phyloP scores from a whole-genome alignment of 2,888 invertebrate genomes.

The Vanessa cardui region DNA sequence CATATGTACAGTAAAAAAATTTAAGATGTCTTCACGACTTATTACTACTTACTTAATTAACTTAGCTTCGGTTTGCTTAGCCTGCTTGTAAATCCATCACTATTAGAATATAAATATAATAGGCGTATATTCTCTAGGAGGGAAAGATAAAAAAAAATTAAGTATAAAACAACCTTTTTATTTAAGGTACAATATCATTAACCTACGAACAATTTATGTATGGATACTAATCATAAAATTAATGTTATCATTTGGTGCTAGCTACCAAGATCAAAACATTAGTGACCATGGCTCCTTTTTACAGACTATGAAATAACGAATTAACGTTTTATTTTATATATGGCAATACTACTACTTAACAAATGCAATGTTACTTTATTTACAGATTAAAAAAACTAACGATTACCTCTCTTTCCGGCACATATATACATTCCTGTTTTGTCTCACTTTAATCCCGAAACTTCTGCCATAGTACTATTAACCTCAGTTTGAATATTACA shows the following conservation, averaged over 20 bases:
- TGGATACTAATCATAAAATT: not conserved
- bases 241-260: not conserved
- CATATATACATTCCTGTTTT: not conserved
- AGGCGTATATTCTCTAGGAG: not conserved
- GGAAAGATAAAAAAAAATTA: not conserved
- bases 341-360: too few species aligned
- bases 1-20: too few species aligned
- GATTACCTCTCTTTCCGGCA: not conserved
- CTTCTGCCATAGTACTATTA: not conserved
- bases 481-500: not conserved
- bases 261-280: not conserved
- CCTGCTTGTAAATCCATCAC: too few species aligned
- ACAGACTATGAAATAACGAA: too few species aligned
- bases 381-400: too few species aligned
- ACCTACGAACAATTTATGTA: not conserved
- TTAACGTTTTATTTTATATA: too few species aligned
- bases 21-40: too few species aligned
- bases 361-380: too few species aligned
- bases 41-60: too few species aligned
- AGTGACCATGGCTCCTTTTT: not conserved
- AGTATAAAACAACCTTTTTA: not conserved
- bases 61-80: too few species aligned
- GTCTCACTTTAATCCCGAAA: not conserved
- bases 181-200: not conserved
- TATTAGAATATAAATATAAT: not conserved